Percentiles rank a stretch among this genome's conserved stretches.
These are phyloP conservation scores for Characodon lateralis DNA, from an alignment of 2,797 vertebrate species.

Conservation along the genomic window DNA sequence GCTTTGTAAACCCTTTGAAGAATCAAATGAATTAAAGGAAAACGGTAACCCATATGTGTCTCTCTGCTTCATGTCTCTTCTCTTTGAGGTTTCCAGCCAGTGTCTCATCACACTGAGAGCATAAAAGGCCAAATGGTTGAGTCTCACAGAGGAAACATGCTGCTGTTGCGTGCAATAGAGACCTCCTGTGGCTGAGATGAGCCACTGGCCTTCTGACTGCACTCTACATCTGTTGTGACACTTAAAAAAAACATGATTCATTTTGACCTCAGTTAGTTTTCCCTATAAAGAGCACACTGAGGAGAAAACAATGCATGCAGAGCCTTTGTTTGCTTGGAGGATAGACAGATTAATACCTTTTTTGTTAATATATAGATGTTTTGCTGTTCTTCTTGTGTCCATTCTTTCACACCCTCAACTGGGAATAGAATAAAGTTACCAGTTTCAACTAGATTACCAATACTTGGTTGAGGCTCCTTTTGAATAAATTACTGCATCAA, in stretches of 20 bases:
- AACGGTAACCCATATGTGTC: conserved; percentile 65
- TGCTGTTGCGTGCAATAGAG: conserved; percentile 56
- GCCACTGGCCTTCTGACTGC: conserved; percentile 60
- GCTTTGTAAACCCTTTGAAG: conserved; percentile 79
- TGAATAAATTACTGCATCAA: background rate
- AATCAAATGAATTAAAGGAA: conserved; percentile 78
- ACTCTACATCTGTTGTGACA: conserved; percentile 11
- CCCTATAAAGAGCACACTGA: background rate
- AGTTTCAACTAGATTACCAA: conserved; percentile 6
- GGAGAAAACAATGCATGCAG: background rate
- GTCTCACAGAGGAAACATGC: conserved; percentile 32
- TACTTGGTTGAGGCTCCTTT: too few relatives aligned
- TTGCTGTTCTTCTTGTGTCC: conserved; percentile 13
- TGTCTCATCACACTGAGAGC: conserved; percentile 23
- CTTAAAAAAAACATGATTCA: conserved; percentile 8
- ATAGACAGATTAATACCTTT: conserved; percentile 1
- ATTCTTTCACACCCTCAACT: conserved; percentile 29
- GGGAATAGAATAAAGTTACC: conserved; percentile 20
- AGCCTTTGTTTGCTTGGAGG: conserved; percentile 24
- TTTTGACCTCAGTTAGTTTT: conserved; percentile 23
- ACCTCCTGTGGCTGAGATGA: conserved; percentile 68
- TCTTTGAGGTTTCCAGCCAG: conserved; percentile 20
- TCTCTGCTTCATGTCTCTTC: conserved; percentile 28
- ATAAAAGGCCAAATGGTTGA: conserved; percentile 20
- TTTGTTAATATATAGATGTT: background rate